Conservation (phyloP, 2,113 vertebrate species). For the Urocolius indicus region DNA sequence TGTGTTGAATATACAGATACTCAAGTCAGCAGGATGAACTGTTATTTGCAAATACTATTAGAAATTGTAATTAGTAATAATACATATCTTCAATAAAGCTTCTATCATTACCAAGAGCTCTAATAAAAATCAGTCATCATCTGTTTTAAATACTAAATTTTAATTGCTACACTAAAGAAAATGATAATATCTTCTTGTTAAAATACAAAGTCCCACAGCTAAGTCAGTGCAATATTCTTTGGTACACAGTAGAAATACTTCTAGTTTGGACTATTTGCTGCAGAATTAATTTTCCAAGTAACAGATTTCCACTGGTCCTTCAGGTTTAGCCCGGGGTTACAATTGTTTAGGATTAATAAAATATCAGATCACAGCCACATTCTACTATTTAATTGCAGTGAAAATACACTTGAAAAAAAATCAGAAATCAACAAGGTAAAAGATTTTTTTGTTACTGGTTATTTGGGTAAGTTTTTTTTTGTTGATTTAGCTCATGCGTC, state of each 20-base stretch:
- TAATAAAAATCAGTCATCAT: not conserved
- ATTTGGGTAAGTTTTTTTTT: not conserved
- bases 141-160: not conserved
- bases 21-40: not conserved
- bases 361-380: not conserved
- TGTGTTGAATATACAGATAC: not conserved
- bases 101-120: not conserved
- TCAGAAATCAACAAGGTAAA: not conserved
- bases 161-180: not conserved
- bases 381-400: not conserved
- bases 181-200: not conserved
- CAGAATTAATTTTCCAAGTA: not conserved
- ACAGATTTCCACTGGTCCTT: not conserved
- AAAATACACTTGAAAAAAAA: too few relatives aligned
- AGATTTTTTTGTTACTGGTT: not conserved
- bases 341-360: not conserved
- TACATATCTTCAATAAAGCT: not conserved
- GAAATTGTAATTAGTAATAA: not conserved
- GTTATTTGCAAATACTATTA: not conserved
- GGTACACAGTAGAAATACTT: not conserved
- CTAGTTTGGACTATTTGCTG: not conserved
- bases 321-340: not conserved
- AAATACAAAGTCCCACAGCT: not conserved
- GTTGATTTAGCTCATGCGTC: not conserved
- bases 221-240: not conserved